Evolutionary conservation across 2,113 vertebrate genomes (phyloP).

Genomic region (Myocastor coypus): DNA sequence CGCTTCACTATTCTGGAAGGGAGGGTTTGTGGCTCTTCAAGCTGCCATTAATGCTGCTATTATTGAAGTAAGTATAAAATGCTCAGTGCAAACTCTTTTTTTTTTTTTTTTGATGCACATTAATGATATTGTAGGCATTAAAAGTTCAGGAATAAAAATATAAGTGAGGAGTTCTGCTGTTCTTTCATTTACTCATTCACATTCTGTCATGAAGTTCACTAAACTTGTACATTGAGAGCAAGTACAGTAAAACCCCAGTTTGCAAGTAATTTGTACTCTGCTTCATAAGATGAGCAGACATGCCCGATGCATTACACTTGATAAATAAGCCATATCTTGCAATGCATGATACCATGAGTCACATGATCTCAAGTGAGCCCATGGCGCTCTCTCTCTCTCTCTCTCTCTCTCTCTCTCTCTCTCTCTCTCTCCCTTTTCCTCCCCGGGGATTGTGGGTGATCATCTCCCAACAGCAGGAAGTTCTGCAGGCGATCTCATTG

Average conservation of each 20-base stretch:
- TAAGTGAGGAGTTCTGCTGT: background rate
- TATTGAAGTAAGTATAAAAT: constrained; percentile 84
- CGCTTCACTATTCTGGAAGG: constrained; percentile 71
- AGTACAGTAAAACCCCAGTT: background rate
- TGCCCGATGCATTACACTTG: background rate
- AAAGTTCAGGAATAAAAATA: background rate
- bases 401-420: too few species aligned
- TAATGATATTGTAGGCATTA: background rate
- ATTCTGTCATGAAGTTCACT: background rate
- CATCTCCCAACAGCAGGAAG: background rate
- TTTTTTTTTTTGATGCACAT: background rate
- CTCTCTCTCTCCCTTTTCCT: too few species aligned
- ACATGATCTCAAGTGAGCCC: background rate
- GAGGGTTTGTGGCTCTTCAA: constrained; percentile 84
- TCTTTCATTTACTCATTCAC: background rate
- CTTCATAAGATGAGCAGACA: background rate
- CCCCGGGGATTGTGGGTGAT: background rate
- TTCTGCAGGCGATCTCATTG: background rate
- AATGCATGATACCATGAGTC: background rate
- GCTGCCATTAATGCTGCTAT: constrained; percentile 86
- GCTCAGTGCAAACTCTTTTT: background rate
- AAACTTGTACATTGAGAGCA: background rate
- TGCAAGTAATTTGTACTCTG: background rate
- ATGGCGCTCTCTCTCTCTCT: too few species aligned
- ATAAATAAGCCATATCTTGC: background rate